phyloP scores from a whole-genome alignment of 23 tunicate genomes.

The Trididemnum clinides region DNA sequence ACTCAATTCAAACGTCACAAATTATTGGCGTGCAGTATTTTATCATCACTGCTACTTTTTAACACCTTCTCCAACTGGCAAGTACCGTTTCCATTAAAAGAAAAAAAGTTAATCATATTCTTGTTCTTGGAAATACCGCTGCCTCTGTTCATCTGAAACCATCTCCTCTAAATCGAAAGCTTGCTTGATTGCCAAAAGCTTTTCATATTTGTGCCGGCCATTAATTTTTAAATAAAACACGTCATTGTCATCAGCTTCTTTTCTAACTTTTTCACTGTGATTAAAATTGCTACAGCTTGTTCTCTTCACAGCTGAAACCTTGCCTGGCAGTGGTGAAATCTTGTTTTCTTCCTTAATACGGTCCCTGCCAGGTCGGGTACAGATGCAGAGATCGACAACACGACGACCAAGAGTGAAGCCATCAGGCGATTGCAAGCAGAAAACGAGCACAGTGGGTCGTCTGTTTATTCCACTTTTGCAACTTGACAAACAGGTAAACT shows the following conservation, averaged over 20 bases:
- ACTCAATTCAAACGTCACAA: too few species aligned
- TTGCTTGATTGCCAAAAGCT: constrained; percentile 35
- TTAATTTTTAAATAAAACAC: constrained; percentile 1
- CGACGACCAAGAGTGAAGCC: constrained; percentile 55
- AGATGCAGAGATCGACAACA: constrained; percentile 36
- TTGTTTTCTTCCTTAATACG: constrained; percentile 36
- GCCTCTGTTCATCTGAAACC: constrained; percentile 7
- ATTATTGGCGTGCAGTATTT: too few species aligned
- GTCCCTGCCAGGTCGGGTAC: constrained; percentile 71
- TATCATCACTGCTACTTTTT: too few species aligned
- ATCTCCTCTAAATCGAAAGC: constrained; percentile 54
- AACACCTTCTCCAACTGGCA: too few species aligned
- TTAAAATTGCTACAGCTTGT: not conserved
- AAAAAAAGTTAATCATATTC: not conserved
- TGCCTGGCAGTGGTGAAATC: not conserved
- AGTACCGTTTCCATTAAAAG: not conserved
- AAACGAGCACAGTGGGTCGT: constrained; percentile 31
- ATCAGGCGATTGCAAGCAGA: constrained; percentile 25
- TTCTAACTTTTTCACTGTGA: not conserved
- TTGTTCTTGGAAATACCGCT: not conserved
- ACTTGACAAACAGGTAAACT: constrained; percentile 60
- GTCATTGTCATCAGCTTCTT: constrained; percentile 22
- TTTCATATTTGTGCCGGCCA: constrained; percentile 60
- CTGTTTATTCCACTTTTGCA: constrained; percentile 67
- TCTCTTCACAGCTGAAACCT: not conserved